Evolutionary conservation across 1,140 invertebrate species (phyloP), one percentile per base, ranked within the genome.

Genomic region (Trinorchestia longiramus): DNA sequence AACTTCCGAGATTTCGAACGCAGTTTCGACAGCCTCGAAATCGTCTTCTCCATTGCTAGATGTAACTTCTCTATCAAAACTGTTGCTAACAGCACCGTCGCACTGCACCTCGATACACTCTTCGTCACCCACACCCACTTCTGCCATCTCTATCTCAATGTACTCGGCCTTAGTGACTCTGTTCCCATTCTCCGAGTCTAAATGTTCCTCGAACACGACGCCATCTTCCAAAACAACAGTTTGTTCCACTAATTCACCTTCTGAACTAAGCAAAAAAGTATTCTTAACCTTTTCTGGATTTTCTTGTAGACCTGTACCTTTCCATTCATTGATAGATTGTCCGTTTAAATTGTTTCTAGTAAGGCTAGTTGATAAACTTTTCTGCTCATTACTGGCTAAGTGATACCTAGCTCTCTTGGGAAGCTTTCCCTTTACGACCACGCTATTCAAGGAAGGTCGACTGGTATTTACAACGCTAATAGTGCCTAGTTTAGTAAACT

Each of bases 1-100:
- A 40, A 94, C 44, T 94, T 94, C 92, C 8, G 92, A 94, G 11
- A 94, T 94, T 47, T 94, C 92, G 47, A 94, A 94, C 3, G 92
- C 92, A 47, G 92, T 94, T 94, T 94, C 92, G 19, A 94, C 92
- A 43, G 40, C 36, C 4, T 44, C 44, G 40, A 45, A 43, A 40
- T 43, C 43, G 40, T 94, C 92, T n/a, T 40, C 44, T 94, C 19
- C 88, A 77, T 77, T 77, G 62, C 62, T 77, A 77, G 62, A 44
- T 42, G 19, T 91, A 15, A 44, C 88, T 47, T 47, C 92, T 40
- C 43, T 43, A 45, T 94, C 92, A 28, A 94, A 43, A 43, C 92
- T 94, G 44, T 94, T 94, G 44, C 92, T 94, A 8, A 94, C 92
- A 45, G 44, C 43, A 6, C 92, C 92, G 44, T 94, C 92, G 44